Conservation (phyloP, 2,888 invertebrate genomes). For the Drosophila prostipennis region DNA sequence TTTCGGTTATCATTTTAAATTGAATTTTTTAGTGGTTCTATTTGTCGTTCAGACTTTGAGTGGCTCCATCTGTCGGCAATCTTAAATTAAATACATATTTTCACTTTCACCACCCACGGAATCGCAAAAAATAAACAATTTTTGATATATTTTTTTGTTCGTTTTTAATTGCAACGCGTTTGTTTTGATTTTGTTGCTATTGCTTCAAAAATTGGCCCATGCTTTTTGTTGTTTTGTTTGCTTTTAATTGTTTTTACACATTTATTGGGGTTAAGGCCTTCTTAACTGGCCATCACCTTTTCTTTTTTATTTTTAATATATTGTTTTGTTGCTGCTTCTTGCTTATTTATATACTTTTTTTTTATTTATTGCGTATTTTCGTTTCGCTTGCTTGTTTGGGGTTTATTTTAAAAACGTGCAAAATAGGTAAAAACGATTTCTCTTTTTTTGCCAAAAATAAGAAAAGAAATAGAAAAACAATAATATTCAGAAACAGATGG, state of each 20-base stretch:
- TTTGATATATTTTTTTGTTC: slow-evolving; percentile 1
- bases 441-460: slow-evolving; percentile 49
- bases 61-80: background rate
- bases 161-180: slow-evolving; percentile 49
- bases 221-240: slow-evolving; percentile 7
- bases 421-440: slow-evolving; percentile 55
- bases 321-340: slow-evolving; percentile 15
- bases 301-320: slow-evolving; percentile 18
- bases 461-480: background rate
- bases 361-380: slow-evolving; percentile 4
- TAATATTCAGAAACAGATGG: background rate
- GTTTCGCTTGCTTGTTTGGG: background rate
- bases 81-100: background rate
- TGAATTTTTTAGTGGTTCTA: background rate
- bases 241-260: slow-evolving; percentile 70
- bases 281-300: slow-evolving; percentile 49
- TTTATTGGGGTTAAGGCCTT: slow-evolving; percentile 75
- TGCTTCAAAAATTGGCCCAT: background rate
- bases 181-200: slow-evolving; percentile 31
- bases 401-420: slow-evolving; percentile 56
- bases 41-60: background rate
- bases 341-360: slow-evolving; percentile 35
- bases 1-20: background rate
- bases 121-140: background rate
- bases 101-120: slow-evolving; percentile 4